Percentiles rank a stretch among this genome's conserved stretches.
phyloP scores from a whole-genome alignment of 1,140 invertebrate species.

The Macrobrachium rosenbergii region DNA sequence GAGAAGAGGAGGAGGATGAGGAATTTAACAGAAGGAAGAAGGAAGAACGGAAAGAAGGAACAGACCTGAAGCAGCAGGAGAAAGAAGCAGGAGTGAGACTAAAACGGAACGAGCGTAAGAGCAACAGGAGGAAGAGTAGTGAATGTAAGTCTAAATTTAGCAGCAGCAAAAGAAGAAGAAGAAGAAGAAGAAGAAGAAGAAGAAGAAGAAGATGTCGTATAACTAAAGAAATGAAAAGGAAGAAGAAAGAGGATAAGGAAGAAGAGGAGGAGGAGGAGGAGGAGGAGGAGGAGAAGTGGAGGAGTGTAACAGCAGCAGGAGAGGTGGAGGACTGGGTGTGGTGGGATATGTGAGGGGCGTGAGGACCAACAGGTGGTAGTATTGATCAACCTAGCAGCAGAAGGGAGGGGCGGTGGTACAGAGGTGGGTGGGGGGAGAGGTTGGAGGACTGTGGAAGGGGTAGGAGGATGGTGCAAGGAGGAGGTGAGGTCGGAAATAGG shows the following conservation, averaged over 20 bases:
- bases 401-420: background rate
- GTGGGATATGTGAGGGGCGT: background rate
- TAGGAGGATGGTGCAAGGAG: background rate
- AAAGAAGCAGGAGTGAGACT: background rate
- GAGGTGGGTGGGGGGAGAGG: background rate
- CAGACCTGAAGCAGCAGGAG: background rate
- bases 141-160: background rate
- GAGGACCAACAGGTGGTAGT: background rate
- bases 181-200: conserved; percentile 6
- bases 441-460: background rate
- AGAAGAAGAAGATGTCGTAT: background rate
- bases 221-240: background rate
- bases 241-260: background rate
- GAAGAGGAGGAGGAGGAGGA: background rate
- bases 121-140: no score
- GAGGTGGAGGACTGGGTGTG: background rate
- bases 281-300: conserved; percentile 1
- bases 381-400: background rate
- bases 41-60: background rate
- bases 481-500: background rate
- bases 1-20: no score
- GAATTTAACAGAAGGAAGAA: background rate
- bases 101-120: background rate
- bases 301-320: background rate
- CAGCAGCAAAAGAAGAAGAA: background rate